phyloP scores from a whole-genome alignment of 2,797 vertebrate genomes.

The Coregonus suidteri region DNA sequence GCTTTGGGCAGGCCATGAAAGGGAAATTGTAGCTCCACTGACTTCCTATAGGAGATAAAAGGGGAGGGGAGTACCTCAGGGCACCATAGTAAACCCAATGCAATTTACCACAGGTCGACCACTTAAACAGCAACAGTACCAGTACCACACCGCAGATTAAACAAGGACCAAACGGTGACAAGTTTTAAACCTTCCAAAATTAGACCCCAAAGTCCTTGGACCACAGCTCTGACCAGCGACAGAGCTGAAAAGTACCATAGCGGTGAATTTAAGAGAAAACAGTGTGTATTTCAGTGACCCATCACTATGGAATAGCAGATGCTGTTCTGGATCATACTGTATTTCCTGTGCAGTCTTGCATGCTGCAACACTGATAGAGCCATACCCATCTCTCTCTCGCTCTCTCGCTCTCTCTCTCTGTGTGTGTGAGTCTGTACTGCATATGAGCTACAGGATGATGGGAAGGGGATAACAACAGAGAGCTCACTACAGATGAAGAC shows the following conservation, averaged over 20 bases:
- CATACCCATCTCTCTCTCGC: too few species aligned
- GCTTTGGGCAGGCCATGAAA: constrained; percentile 41
- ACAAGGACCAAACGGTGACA: constrained; percentile 52
- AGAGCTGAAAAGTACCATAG: constrained; percentile 32
- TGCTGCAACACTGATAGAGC: too few species aligned
- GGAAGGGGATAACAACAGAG: too few species aligned
- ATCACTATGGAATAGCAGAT: background rate
- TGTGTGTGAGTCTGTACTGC: too few species aligned
- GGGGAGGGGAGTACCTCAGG: constrained; percentile 25
- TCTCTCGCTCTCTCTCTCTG: too few species aligned
- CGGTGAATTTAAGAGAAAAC: background rate
- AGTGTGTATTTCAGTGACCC: background rate
- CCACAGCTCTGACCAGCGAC: constrained; percentile 35
- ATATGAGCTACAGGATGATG: too few species aligned
- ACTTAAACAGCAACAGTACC: constrained; percentile 55
- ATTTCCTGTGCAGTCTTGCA: too few species aligned
- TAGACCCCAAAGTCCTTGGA: constrained; percentile 4
- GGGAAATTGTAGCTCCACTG: constrained; percentile 45
- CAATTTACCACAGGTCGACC: constrained; percentile 51
- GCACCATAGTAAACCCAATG: constrained; percentile 69
- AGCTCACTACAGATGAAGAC: too few species aligned
- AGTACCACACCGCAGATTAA: constrained; percentile 61
- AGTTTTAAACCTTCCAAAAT: constrained; percentile 50
- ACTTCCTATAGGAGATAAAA: constrained; percentile 37
- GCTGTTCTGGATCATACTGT: too few species aligned